Base-by-base conservation (phyloP, 2,888 invertebrate genomes). In the Macrosiphum euphorbiae region DNA sequence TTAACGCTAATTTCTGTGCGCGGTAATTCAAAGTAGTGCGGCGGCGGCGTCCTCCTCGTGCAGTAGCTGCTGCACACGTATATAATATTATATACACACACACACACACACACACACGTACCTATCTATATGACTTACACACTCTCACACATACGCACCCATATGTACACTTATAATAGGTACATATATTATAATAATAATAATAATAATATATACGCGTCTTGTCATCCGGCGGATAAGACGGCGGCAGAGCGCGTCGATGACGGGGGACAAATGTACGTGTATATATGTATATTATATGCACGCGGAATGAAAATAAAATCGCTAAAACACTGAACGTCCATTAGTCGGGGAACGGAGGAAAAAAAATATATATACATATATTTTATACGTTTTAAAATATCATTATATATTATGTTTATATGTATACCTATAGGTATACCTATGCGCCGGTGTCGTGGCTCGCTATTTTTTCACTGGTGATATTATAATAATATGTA, bases 311-410 rank as follows among this genome's bases (percentile, higher is more conserved):
- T 55, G 44, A 58, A 86, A 47, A 93, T 58, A 94, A 94, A 94
- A 89, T 90, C 67, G 93, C 93, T 94, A 90, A 94, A 94, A 94
- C 93, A 94, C 89, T 16, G 89, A 94, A 94, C 89, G 93, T 94
- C 93, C 93, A 94, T 94, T 94, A 94, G 93, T 89, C 88, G 67
- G 92, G 8, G 35, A 78, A 78, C 78, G 35, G 78, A 3, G 1
- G 61, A 47, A 41, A 61, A 92, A 47, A 87, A 67, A 35, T 16
- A 55, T 24, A 26, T 13, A 47, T 47, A 47, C 11, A 47, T 47
- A 11, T n/a, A n/a, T n/a, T n/a, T n/a, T 47, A 50, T 78, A 35
- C 78, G 35, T 78, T 78, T 78, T 35, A 78, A 78, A 41, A 78
- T 78, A 78, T 78, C 78, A 78, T 78, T 78, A 78, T 35, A 78